Evolutionary conservation across 2,113 vertebrate species (phyloP).

Genomic region (Microcebus griseorufus): DNA sequence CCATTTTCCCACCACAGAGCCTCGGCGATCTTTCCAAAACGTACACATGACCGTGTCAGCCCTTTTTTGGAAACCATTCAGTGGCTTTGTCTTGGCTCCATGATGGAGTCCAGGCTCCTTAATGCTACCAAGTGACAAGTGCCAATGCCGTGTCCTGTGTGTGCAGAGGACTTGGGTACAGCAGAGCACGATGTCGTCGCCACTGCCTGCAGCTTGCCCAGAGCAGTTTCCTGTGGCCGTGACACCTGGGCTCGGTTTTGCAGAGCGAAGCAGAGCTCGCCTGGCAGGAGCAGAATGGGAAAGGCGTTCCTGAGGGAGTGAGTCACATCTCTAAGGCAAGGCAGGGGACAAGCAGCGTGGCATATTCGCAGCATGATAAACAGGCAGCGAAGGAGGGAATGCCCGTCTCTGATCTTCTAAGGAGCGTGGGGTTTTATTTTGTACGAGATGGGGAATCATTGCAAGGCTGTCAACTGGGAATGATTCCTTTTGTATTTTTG

Average conservation of each 20-base stretch:
- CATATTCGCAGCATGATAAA: not conserved
- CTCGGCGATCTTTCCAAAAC: not conserved
- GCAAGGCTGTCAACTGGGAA: not conserved
- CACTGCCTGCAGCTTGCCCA: not conserved
- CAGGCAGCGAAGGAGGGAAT: not conserved
- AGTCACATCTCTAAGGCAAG: not conserved
- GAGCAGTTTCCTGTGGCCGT: not conserved
- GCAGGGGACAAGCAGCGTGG: not conserved
- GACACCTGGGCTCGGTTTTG: too few relatives aligned
- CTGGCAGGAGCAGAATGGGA: not conserved
- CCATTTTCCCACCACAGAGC: not conserved
- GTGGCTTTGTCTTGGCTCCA: not conserved
- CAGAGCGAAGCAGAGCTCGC: not conserved
- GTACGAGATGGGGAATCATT: not conserved
- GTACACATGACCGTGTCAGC: not conserved
- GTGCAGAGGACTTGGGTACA: not conserved
- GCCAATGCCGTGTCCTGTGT: not conserved
- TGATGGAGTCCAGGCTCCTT: not conserved
- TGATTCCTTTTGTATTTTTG: not conserved
- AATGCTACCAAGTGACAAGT: not conserved
- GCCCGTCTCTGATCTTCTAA: not conserved
- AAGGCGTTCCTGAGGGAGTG: too few relatives aligned
- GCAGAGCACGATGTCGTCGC: not conserved
- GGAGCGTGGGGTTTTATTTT: not conserved
- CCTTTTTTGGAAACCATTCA: not conserved